phyloP scores from a whole-genome alignment of 2,113 vertebrate species.

The Arvicanthis niloticus region DNA sequence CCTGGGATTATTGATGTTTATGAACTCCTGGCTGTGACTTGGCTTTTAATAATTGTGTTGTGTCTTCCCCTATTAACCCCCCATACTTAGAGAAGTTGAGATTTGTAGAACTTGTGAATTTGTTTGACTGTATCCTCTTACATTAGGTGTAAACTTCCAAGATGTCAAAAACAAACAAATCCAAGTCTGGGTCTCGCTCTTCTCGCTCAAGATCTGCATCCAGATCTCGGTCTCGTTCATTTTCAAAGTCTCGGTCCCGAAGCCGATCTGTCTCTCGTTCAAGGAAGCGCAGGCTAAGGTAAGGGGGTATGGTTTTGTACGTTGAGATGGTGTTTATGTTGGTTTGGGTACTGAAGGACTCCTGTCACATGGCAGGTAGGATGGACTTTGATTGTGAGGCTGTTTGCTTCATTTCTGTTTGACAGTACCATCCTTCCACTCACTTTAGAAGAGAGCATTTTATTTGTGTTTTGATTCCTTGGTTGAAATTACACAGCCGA shows the following conservation, averaged over 20 bases:
- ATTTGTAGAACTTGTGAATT: background rate
- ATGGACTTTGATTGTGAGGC: background rate
- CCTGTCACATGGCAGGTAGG: background rate
- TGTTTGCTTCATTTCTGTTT: conserved; percentile 57
- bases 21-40: background rate
- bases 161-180: conserved; percentile 97
- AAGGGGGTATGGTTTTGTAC: conserved; percentile 68
- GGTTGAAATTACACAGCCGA: conserved; percentile 35
- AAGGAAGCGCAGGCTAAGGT: conserved; percentile 96
- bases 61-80: background rate
- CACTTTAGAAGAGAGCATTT: conserved; percentile 61
- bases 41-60: background rate
- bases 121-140: conserved; percentile 65
- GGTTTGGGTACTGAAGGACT: background rate
- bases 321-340: background rate
- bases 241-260: conserved; percentile 93
- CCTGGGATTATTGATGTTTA: background rate
- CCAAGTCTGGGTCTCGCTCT: conserved; percentile 94
- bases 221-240: conserved; percentile 93
- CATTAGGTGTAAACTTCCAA: conserved; percentile 80
- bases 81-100: background rate
- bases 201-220: conserved; percentile 94
- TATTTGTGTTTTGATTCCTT: conserved; percentile 58
- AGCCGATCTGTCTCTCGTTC: conserved; percentile 95
- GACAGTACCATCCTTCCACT: conserved; percentile 18